phyloP scores from a whole-genome alignment of 2,888 invertebrate species.

The Dryobota labecula region DNA sequence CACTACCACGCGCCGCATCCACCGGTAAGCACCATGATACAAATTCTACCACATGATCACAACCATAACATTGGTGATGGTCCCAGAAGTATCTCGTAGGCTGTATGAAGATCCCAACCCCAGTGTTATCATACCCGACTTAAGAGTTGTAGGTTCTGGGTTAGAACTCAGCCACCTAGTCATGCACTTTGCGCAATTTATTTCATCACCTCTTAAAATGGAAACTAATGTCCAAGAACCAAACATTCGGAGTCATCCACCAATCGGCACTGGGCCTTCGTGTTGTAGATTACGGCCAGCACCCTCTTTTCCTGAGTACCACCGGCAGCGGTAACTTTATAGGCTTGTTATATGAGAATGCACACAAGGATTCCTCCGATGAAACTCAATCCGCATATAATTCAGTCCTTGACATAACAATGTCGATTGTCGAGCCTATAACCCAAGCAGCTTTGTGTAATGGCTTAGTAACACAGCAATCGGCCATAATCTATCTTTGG shows the following conservation, averaged over 20 bases:
- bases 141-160: not conserved
- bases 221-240: not conserved
- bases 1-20: slow-evolving; percentile 88
- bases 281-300: not conserved
- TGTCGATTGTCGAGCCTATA: slow-evolving; percentile 6
- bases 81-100: not conserved
- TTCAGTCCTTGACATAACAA: slow-evolving; percentile 22
- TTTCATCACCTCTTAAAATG: not conserved
- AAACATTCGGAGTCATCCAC: not conserved
- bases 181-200: not conserved
- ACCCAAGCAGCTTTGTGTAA: not conserved
- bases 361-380: slow-evolving; percentile 6
- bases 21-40: slow-evolving; percentile 79
- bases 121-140: too few relatives aligned
- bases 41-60: not conserved
- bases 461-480: slow-evolving; percentile 34
- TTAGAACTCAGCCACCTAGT: not conserved
- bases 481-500: slow-evolving; percentile 4
- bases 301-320: not conserved
- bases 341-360: not conserved
- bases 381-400: slow-evolving; percentile 19
- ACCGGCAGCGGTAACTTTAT: not conserved
- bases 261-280: not conserved
- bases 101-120: too few relatives aligned
- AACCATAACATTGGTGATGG: not conserved